These are phyloP conservation scores for Metopia argyrocephala DNA, from an alignment of 2,888 invertebrate species.

Conservation along the genomic window DNA sequence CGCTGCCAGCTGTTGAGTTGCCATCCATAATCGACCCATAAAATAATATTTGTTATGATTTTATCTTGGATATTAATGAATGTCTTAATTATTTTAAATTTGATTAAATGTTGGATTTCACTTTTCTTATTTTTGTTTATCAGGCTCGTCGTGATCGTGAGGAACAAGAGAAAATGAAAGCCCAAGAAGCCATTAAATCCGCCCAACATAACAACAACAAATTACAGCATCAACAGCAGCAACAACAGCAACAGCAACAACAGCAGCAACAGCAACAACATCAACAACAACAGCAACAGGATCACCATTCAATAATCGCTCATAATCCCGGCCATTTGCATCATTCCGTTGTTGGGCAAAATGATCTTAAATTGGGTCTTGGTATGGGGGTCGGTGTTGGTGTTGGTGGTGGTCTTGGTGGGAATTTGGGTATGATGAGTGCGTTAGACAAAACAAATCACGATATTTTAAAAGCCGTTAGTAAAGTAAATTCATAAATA, in stretches of 20 bases:
- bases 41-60: too few relatives aligned
- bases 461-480: slow-evolving; percentile 78
- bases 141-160: slow-evolving; percentile 91
- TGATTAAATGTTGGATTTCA: background rate
- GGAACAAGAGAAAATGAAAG: slow-evolving; percentile 94
- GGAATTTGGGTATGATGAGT: slow-evolving; percentile 79
- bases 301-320: slow-evolving; percentile 78
- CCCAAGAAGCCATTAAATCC: slow-evolving; percentile 92
- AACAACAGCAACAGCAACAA: slow-evolving; percentile 74
- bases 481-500: slow-evolving; percentile 79
- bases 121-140: background rate
- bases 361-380: slow-evolving; percentile 78
- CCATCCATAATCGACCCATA: too few relatives aligned
- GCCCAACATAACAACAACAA: slow-evolving; percentile 86
- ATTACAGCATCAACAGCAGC: slow-evolving; percentile 76
- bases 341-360: slow-evolving; percentile 78
- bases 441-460: slow-evolving; percentile 78
- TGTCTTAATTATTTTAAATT: too few relatives aligned
- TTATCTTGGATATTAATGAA: too few relatives aligned
- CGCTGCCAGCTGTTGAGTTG: too few relatives aligned
- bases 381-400: slow-evolving; percentile 77
- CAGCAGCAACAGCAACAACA: slow-evolving; percentile 73
- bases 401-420: slow-evolving; percentile 75
- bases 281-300: slow-evolving; percentile 73
- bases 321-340: slow-evolving; percentile 79